phyloP scores from a whole-genome alignment of 2,797 vertebrate genomes.

The Hapalemur alaotrensis region DNA sequence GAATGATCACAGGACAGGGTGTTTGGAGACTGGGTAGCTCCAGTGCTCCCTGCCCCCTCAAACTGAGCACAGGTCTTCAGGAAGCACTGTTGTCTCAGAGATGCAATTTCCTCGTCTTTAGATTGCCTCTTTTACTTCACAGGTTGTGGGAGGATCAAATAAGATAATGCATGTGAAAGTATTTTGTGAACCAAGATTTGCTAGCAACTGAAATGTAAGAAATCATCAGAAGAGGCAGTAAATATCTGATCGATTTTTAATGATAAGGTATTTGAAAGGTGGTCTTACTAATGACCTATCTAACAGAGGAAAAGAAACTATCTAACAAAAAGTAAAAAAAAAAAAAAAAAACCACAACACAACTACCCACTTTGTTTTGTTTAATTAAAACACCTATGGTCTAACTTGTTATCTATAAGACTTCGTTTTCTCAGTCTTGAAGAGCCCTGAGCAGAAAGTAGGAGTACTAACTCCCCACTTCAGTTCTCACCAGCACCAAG shows the following conservation, averaged over 20 bases:
- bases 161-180: slow-evolving; percentile 16
- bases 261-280: neutral
- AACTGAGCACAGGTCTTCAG: neutral
- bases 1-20: neutral
- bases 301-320: no score
- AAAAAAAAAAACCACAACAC: no score
- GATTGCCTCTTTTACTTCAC: neutral
- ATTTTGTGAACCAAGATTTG: slow-evolving; percentile 46
- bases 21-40: neutral
- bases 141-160: neutral
- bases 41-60: neutral
- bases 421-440: no score
- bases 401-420: no score
- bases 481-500: no score
- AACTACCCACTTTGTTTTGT: no score
- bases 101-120: neutral
- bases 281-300: no score
- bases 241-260: slow-evolving; percentile 53
- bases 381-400: no score
- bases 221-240: slow-evolving; percentile 31
- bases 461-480: no score
- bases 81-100: neutral
- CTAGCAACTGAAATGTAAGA: neutral
- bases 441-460: no score
- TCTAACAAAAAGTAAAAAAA: no score